Evolutionary conservation across 2,797 vertebrate species (phyloP).

Genomic region (Urocyon cinereoargenteus): DNA sequence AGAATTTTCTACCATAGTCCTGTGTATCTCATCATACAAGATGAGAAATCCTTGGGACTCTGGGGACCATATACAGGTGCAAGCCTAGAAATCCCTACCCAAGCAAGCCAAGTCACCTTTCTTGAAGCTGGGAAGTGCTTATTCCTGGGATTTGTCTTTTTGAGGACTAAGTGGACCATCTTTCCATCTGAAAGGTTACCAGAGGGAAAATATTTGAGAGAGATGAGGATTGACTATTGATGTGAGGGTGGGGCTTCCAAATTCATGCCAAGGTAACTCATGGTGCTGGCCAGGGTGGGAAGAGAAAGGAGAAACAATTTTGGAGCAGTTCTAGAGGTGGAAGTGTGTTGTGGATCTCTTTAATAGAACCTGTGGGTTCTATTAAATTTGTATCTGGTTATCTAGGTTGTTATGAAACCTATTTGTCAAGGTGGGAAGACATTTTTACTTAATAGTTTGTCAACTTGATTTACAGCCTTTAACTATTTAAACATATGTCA

Average conservation of each 20-base stretch:
- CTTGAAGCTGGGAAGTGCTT: background rate
- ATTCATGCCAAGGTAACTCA: background rate
- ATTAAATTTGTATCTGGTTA: background rate
- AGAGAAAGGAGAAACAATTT: background rate
- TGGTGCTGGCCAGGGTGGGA: accelerated
- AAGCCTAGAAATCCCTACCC: background rate
- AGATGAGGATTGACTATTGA: background rate
- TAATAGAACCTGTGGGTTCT: background rate
- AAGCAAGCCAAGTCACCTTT: background rate
- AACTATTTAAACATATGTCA: background rate
- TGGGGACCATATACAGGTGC: background rate
- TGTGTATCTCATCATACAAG: background rate
- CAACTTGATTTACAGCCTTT: background rate
- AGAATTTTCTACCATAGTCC: background rate
- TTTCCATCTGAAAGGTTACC: background rate
- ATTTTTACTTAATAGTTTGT: background rate
- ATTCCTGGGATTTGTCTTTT: background rate
- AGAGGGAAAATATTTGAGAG: background rate
- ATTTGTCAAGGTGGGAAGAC: background rate
- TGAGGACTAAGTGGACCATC: background rate
- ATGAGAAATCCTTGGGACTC: background rate
- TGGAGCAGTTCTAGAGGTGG: too few relatives aligned
- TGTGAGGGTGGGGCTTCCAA: background rate
- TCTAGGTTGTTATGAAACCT: background rate
- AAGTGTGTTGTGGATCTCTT: background rate